A percentile compares a stretch with the other conserved stretches of the same genome.
These are phyloP conservation scores for Augochlorella aurata DNA, from an alignment of 2,888 invertebrate species.

Conservation along the genomic window DNA sequence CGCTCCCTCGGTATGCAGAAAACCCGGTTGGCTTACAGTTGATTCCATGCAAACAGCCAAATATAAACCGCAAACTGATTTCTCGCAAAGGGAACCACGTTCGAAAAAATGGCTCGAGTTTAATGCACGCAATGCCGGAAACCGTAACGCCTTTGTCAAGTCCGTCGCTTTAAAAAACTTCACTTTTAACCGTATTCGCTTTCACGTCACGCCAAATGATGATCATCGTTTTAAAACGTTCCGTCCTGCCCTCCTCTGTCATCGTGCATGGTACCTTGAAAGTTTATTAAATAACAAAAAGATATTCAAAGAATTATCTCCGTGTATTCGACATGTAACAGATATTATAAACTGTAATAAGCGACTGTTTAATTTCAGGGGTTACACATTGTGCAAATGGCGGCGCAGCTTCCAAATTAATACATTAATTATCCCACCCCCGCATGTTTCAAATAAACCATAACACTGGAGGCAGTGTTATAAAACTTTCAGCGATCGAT, in stretches of 20 bases:
- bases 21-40: slow-evolving; percentile 31
- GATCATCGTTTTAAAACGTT: not conserved
- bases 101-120: slow-evolving; percentile 38
- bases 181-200: not conserved
- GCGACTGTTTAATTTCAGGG: too few relatives aligned
- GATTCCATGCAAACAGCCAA: slow-evolving; percentile 37
- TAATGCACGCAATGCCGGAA: slow-evolving; percentile 10
- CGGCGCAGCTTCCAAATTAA: too few relatives aligned
- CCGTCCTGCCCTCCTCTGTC: not conserved
- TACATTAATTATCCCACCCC: too few relatives aligned
- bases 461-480: too few relatives aligned
- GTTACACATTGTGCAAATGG: too few relatives aligned
- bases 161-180: slow-evolving; percentile 1
- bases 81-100: slow-evolving; percentile 17
- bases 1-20: slow-evolving; percentile 5
- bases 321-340: too few relatives aligned
- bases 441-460: too few relatives aligned
- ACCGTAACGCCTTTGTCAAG: slow-evolving; percentile 4
- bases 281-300: too few relatives aligned
- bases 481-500: too few relatives aligned
- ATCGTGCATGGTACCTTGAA: not conserved
- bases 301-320: too few relatives aligned
- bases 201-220: not conserved
- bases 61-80: slow-evolving; percentile 41
- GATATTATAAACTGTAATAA: too few relatives aligned